Evolutionary conservation across 1,140 invertebrate genomes (phyloP).

Genomic region (Drosophila pseudoananassae): DNA sequence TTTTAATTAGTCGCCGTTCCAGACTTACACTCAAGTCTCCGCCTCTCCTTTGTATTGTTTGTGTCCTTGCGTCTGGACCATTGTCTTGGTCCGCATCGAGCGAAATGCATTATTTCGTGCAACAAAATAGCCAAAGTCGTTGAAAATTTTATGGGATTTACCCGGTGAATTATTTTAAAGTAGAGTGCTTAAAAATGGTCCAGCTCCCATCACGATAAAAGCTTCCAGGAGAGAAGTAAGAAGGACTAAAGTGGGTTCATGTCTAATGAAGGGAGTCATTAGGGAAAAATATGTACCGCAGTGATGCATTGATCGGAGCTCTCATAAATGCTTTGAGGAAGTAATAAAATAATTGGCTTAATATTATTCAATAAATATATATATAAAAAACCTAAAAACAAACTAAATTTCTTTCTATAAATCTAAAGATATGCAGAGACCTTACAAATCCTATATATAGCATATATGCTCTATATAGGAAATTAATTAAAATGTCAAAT

Average conservation of each 20-base stretch:
- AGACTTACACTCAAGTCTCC: constrained; percentile 16
- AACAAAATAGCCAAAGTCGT: constrained; percentile 51
- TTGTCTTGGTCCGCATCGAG: constrained; percentile 56
- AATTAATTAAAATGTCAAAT: no score
- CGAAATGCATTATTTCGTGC: constrained; percentile 52
- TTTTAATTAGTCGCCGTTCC: constrained; percentile 66
- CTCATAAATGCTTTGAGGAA: neutral
- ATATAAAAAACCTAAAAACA: neutral
- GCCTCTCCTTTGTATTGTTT: constrained; percentile 18
- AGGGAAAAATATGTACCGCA: constrained; percentile 11
- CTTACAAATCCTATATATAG: no score
- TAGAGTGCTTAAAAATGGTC: constrained; percentile 36
- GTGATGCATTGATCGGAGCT: neutral
- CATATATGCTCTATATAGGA: no score
- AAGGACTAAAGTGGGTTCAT: constrained; percentile 6
- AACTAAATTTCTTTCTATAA: neutral
- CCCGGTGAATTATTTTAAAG: constrained; percentile 65
- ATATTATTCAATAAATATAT: neutral
- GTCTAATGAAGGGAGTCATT: neutral
- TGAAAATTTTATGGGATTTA: constrained; percentile 73
- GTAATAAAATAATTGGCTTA: no score
- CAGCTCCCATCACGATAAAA: constrained; percentile 13
- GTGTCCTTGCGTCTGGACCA: constrained; percentile 52
- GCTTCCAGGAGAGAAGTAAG: constrained; percentile 10
- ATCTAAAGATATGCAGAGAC: no score